These are phyloP conservation scores for Sula dactylatra DNA, from an alignment of 2,113 vertebrate genomes.

Conservation along the genomic window DNA sequence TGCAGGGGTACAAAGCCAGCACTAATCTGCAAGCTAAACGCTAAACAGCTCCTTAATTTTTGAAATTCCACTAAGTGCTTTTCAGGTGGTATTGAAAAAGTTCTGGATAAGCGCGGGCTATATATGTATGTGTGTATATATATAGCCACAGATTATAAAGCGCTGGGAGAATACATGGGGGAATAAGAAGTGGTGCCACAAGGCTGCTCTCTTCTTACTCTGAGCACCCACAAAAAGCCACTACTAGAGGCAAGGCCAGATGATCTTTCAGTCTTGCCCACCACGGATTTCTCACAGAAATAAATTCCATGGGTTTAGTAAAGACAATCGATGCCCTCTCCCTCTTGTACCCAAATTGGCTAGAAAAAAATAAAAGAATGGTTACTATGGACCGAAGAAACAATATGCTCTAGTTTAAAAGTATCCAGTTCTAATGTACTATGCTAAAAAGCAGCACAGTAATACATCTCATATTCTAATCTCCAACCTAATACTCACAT, in stretches of 20 bases:
- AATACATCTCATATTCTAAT: background rate
- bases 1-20: background rate
- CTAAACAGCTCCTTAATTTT: background rate
- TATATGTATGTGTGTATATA: too few species aligned
- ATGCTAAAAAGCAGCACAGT: background rate
- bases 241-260: background rate
- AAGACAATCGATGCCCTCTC: background rate
- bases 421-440: background rate
- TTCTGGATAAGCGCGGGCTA: background rate
- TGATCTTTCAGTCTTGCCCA: background rate
- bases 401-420: background rate
- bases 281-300: background rate
- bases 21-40: background rate
- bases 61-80: background rate
- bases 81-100: background rate
- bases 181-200: rapidly evolving
- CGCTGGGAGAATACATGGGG: background rate
- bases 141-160: background rate
- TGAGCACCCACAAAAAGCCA: background rate
- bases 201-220: background rate
- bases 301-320: background rate
- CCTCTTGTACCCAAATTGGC: background rate
- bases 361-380: background rate
- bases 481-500: background rate
- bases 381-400: background rate